These are phyloP conservation scores for Tupaia chinensis DNA, from an alignment of 2,113 vertebrate genomes.

Conservation along the genomic window DNA sequence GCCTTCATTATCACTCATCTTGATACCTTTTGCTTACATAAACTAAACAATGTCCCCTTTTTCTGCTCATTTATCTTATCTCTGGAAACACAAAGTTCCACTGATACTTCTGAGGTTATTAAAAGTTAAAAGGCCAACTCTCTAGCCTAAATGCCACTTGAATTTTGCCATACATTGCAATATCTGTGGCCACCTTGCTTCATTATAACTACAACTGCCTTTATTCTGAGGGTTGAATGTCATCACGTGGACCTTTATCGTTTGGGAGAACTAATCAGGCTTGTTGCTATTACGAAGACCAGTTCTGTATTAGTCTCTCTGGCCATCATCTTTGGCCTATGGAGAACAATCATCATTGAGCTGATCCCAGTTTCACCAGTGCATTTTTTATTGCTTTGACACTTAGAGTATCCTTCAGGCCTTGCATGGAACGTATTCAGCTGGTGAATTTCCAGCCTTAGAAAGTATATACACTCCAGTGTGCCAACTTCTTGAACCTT, in stretches of 20 bases:
- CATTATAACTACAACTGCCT: neutral
- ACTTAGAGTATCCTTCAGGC: neutral
- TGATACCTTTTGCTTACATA: neutral
- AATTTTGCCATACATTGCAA: neutral
- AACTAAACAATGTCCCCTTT: neutral
- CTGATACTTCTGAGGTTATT: neutral
- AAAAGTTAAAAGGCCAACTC: neutral
- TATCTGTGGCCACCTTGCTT: neutral
- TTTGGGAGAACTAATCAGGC: neutral
- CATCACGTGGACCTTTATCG: neutral
- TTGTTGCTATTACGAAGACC: neutral
- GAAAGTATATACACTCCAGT: too few species aligned
- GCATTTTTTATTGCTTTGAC: neutral
- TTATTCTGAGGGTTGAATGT: neutral
- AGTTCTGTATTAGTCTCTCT: neutral
- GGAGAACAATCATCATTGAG: neutral
- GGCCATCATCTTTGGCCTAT: neutral
- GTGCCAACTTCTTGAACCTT: neutral
- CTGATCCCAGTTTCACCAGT: neutral
- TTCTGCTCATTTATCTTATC: neutral
- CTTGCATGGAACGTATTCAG: neutral
- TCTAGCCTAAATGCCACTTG: neutral
- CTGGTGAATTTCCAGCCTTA: neutral
- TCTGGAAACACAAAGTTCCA: slow-evolving; percentile 30
- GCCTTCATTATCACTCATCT: neutral